Base-by-base conservation (phyloP, 2,797 vertebrate genomes). In the Diglossa cyanea region DNA sequence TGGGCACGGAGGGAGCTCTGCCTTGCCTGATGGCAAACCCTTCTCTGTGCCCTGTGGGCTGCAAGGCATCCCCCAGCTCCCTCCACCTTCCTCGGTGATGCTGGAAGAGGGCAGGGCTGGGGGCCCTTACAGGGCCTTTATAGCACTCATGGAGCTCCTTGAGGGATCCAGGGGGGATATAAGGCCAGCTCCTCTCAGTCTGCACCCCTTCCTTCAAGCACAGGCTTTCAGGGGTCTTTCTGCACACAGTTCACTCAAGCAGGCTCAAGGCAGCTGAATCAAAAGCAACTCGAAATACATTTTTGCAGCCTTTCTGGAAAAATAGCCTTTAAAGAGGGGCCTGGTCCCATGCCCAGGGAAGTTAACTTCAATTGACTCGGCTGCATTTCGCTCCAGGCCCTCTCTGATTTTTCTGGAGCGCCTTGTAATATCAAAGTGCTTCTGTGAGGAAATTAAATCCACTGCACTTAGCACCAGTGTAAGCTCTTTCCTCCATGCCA, bases 311-410 rank as follows among this genome's bases (percentile, higher is more conserved):
- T 87, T 92, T 91, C 74, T 79, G 67, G 94, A 89, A 93, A 90
- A 96, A 82, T 11, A 88, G 72, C 47, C 57, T 79, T 65, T 91
- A 85, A 93, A 93, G 85, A 77, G 65, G 65, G 63, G 37, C 87
- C 63, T 95, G 96, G 93, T 85, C 87, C 84, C 0, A 0, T 91
- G 89, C 89, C 95, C 37, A 2, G 77, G 40, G 63, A 96, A 89
- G 75, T 95, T 96, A 89, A 93, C 93, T 93, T 86, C 93, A 90
- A 74, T 94, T 94, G 92, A 90, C 90, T 95, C 40, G 2, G 48
- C 79, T 66, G 61, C 53, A 82, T 90, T 93, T 94, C 0, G 51
- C 91, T 94, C 40, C 89, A 57, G 85, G 93, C 85, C 89, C 68
- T 91, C 78, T 85, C 93, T 67, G 87, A 61, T 81, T 96, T 94